Evolutionary conservation across 2,888 invertebrate species (phyloP).

Genomic region (Ditylenchus weischeri): DNA sequence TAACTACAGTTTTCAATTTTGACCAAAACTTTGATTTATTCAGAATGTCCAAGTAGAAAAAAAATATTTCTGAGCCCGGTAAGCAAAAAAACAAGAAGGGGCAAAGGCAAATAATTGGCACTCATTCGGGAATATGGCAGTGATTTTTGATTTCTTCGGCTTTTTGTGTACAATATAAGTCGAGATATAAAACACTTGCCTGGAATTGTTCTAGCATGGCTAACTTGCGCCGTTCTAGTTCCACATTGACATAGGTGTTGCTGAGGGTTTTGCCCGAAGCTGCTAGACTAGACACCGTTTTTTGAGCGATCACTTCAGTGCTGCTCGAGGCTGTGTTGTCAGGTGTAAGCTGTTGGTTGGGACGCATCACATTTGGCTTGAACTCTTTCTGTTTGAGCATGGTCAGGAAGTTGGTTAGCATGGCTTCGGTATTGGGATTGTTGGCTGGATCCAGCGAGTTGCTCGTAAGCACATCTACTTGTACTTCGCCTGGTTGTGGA

Average conservation of each 20-base stretch:
- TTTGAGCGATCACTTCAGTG: background rate
- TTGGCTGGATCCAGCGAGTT: background rate
- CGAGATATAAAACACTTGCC: slow-evolving; percentile 5
- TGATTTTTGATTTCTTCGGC: no score
- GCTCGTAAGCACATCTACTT: background rate
- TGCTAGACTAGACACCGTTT: background rate
- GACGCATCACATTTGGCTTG: background rate
- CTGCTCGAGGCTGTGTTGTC: slow-evolving; percentile 1
- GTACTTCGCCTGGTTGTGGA: background rate
- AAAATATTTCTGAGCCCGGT: no score
- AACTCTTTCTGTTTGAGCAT: slow-evolving; percentile 6
- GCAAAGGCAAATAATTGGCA: no score
- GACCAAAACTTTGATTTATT: no score
- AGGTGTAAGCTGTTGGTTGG: background rate
- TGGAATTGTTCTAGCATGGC: slow-evolving; percentile 10
- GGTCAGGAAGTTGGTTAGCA: background rate
- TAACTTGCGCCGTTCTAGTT: slow-evolving; percentile 10
- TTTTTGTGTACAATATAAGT: no score
- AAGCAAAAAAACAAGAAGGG: no score
- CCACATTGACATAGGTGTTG: slow-evolving; percentile 7
- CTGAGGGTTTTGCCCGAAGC: background rate
- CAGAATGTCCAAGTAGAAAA: no score
- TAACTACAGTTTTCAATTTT: no score
- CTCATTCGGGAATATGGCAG: no score
- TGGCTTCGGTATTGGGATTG: background rate